Evolutionary conservation across 2,888 invertebrate species (phyloP).

Genomic region (Teleiodes luculella): DNA sequence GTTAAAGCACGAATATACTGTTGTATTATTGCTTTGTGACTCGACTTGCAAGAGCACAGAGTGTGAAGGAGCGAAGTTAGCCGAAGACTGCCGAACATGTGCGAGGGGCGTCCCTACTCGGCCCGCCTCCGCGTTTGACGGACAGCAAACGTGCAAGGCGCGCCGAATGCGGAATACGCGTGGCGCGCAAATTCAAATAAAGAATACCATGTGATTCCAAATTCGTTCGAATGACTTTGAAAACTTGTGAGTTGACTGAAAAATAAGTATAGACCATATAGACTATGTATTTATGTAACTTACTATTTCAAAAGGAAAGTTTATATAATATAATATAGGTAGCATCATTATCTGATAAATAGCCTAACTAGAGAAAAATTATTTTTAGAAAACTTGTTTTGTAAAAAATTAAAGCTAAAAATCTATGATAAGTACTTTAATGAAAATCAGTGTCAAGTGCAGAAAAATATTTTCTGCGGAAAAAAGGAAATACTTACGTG

Average conservation of each 20-base stretch:
- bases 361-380: too few relatives aligned
- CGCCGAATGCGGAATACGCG: slow-evolving; percentile 57
- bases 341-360: too few relatives aligned
- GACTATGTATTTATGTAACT: too few relatives aligned
- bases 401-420: background rate
- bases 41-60: slow-evolving; percentile 52
- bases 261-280: slow-evolving; percentile 42
- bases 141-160: slow-evolving; percentile 57
- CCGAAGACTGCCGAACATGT: slow-evolving; percentile 48
- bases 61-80: slow-evolving; percentile 51
- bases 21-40: slow-evolving; percentile 48
- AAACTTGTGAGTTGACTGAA: slow-evolving; percentile 23
- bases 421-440: background rate
- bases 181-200: slow-evolving; percentile 45
- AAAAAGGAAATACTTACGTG: background rate
- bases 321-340: too few relatives aligned
- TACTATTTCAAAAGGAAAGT: too few relatives aligned
- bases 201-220: slow-evolving; percentile 31
- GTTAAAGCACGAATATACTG: slow-evolving; percentile 31
- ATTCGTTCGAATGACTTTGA: slow-evolving; percentile 42
- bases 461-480: background rate
- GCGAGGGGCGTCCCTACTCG: slow-evolving; percentile 49
- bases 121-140: slow-evolving; percentile 54
- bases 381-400: too few relatives aligned
- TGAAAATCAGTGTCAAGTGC: background rate